Evolutionary conservation across 2,888 invertebrate species (phyloP).

Genomic region (Leucoptera coffeella): DNA sequence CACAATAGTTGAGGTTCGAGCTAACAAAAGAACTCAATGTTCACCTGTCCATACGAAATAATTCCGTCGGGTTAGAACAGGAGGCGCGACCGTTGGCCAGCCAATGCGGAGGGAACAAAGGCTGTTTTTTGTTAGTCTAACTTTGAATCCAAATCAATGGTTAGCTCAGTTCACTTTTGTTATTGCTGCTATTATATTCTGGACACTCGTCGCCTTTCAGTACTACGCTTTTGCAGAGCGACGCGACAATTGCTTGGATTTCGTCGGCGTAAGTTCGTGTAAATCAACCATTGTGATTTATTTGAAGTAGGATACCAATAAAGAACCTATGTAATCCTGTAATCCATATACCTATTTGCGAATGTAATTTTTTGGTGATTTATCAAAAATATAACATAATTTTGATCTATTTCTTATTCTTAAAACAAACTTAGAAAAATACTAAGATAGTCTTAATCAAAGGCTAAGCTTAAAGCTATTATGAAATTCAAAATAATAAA

Average conservation of each 20-base stretch:
- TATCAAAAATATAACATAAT: too few species aligned
- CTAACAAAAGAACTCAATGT: constrained; percentile 30
- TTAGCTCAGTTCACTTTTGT: constrained; percentile 43
- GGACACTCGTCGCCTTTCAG: constrained; percentile 15
- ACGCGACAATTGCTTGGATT: constrained; percentile 12
- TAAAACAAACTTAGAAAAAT: too few species aligned
- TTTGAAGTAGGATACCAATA: too few species aligned
- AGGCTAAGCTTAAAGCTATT: too few species aligned
- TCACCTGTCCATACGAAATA: constrained; percentile 29
- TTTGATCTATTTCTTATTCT: too few species aligned
- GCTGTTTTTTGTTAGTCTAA: constrained; percentile 27
- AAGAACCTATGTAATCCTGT: too few species aligned
- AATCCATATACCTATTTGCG: too few species aligned
- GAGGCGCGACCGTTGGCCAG: constrained; percentile 26
- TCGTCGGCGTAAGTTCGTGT: neutral
- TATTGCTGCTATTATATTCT: constrained; percentile 36
- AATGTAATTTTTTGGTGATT: too few species aligned
- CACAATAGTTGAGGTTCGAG: too few species aligned
- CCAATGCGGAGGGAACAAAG: constrained; percentile 33
- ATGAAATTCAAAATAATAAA: too few species aligned
- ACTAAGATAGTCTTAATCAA: too few species aligned
- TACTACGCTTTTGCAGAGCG: constrained; percentile 15
- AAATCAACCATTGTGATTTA: too few species aligned
- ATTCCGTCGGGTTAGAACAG: constrained; percentile 16
- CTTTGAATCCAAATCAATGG: constrained; percentile 48